phyloP scores from a whole-genome alignment of 1,140 invertebrate species.

The Lasaia peninsularis region DNA sequence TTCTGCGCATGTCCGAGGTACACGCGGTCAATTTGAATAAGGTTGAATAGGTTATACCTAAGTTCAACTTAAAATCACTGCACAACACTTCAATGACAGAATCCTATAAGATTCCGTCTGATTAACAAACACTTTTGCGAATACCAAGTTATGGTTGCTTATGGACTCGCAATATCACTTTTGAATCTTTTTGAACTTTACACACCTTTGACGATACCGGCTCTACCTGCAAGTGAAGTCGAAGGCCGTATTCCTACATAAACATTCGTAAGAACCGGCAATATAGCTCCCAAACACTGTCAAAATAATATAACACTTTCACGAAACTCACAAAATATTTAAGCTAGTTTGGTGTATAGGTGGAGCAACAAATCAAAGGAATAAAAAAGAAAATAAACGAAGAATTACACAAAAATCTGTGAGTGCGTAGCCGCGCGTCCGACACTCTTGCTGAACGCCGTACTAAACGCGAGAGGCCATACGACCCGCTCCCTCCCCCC shows the following conservation, averaged over 20 bases:
- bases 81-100: conserved; percentile 51
- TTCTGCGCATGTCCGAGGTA: conserved; percentile 67
- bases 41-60: conserved; percentile 67
- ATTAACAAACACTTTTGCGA: conserved; percentile 25
- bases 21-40: conserved; percentile 66
- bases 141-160: neutral
- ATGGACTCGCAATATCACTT: conserved; percentile 32
- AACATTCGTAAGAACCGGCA: conserved; percentile 72
- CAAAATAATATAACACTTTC: conserved; percentile 58
- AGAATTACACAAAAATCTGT: conserved; percentile 69
- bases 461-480: conserved; percentile 73
- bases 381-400: conserved; percentile 77
- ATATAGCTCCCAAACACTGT: conserved; percentile 69
- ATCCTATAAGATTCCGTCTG: conserved; percentile 50
- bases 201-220: conserved; percentile 44
- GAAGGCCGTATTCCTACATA: conserved; percentile 62
- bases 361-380: conserved; percentile 69
- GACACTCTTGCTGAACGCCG: conserved; percentile 72
- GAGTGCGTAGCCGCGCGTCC: conserved; percentile 69
- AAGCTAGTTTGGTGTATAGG: conserved; percentile 17
- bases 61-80: conserved; percentile 43
- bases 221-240: conserved; percentile 58
- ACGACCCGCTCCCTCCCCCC: conserved; percentile 59
- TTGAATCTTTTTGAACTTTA: conserved; percentile 43
- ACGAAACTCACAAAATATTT: conserved; percentile 38